Conservation (phyloP, 2,113 vertebrate species). For the Cephalopterus ornatus region DNA sequence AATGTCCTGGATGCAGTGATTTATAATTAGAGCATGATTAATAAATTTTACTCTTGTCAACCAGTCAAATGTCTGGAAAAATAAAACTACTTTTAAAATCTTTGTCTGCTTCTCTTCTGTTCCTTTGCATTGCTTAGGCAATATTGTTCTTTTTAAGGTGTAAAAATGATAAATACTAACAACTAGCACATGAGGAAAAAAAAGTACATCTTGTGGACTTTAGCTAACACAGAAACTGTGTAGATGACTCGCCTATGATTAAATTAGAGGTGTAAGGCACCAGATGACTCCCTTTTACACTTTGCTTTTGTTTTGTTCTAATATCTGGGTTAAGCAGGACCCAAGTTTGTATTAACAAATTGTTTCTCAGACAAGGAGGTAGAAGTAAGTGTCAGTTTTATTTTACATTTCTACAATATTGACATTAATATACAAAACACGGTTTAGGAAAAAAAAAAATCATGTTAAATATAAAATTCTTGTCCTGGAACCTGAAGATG, state of each 20-base stretch:
- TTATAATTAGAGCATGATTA: conserved; percentile 80
- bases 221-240: rapidly evolving
- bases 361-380: background rate
- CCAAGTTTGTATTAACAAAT: background rate
- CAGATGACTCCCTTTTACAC: background rate
- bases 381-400: conserved; percentile 21
- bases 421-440: conserved; percentile 33
- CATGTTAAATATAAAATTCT: conserved; percentile 25
- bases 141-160: background rate
- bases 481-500: background rate
- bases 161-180: background rate
- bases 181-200: background rate
- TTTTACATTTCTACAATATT: conserved; percentile 41
- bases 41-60: conserved; percentile 76
- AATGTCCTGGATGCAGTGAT: conserved; percentile 80
- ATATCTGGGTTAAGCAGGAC: background rate
- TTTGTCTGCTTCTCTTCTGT: background rate
- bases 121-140: background rate
- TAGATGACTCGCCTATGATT: background rate
- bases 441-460: background rate
- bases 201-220: background rate
- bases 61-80: conserved; percentile 85
- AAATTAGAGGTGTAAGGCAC: background rate
- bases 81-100: conserved; percentile 81
- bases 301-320: background rate